Evolutionary conservation across 2,113 vertebrate species (phyloP), one percentile per base, ranked within the genome.

Genomic region (Cettia cetti): DNA sequence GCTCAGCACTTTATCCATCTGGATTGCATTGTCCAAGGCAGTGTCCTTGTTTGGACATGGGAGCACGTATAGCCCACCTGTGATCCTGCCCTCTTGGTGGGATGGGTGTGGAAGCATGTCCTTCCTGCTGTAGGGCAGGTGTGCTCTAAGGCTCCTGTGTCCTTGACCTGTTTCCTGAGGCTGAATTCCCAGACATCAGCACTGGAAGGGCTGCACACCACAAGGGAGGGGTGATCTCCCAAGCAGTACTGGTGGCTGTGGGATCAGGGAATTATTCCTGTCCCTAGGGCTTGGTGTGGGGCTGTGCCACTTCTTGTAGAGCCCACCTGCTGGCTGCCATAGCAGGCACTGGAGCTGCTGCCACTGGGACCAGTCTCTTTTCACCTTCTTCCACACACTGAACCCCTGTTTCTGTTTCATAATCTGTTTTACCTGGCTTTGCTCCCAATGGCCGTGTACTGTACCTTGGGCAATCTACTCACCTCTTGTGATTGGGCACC

Each of bases 1-100:
- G 16, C 42, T 49, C 68, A 68, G 53, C 26, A 4, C 39, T 72
- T 71, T 15, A 16, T 54, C 63, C 20, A 15, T 9, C 31, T 82
- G 59, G 26, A 53, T 68, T 56, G 64, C 47, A 44, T 39, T 1
- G 4, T 35, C 52, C 15, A 39, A 70, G 60, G 40, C 50, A 21
- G 14, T 28, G 59, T 37, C 44, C 19, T 42, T 61, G 15, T 33
- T 85, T 21, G 40, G 61, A 6, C 1, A 0, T 7, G 28, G 61
- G 39, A 78, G 31, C 37, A 16, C 4, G 19, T 17, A 4, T 9
- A n/a, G 47, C 37, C 23, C 39, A 10, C 22, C 15, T 22, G 30
- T 1, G 6, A 4, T 15, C 5, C 28, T 15, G 0, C 13, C 11
- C 12, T 7, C 16, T 13, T 3, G 13, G 30, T 33, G 31, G 54